Percentiles rank a stretch among this genome's conserved stretches.
Conservation (phyloP, 2,888 invertebrate species). For the Siphlonurus alternatus region DNA sequence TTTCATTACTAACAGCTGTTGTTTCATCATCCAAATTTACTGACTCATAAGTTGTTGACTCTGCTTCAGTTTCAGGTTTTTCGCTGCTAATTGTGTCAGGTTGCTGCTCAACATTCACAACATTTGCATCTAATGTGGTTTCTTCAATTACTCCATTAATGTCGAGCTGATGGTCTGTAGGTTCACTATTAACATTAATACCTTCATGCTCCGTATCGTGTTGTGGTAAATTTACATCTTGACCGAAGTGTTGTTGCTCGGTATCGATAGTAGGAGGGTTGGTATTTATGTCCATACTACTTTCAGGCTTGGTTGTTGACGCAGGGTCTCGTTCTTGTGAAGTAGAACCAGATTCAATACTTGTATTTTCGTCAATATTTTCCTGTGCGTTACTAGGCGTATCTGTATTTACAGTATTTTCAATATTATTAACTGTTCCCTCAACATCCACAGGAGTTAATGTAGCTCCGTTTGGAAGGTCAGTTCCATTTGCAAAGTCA, state of each 20-base stretch:
- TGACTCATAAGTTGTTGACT: not conserved
- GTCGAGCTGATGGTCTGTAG: not conserved
- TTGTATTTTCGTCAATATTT: not conserved
- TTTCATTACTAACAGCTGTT: not conserved
- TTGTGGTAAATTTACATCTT: too few relatives aligned
- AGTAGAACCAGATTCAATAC: not conserved
- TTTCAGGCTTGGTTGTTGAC: not conserved
- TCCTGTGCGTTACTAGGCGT: not conserved
- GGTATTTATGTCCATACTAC: not conserved
- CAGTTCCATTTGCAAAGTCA: not conserved
- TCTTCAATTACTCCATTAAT: constrained; percentile 3
- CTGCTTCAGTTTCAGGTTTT: not conserved
- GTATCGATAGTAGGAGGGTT: not conserved
- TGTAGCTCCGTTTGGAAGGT: too few relatives aligned
- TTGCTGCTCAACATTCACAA: constrained; percentile 9
- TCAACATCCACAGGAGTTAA: too few relatives aligned
- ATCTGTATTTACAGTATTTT: not conserved
- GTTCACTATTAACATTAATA: not conserved
- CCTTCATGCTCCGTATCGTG: too few relatives aligned
- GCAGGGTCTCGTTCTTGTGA: not conserved
- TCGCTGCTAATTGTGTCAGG: too few relatives aligned
- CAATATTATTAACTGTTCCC: not conserved
- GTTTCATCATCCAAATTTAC: not conserved
- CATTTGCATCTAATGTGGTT: constrained; percentile 6
- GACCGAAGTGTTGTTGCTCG: not conserved